phyloP scores from a whole-genome alignment of 2,113 vertebrate genomes.

The Corythornis vintsioides region DNA sequence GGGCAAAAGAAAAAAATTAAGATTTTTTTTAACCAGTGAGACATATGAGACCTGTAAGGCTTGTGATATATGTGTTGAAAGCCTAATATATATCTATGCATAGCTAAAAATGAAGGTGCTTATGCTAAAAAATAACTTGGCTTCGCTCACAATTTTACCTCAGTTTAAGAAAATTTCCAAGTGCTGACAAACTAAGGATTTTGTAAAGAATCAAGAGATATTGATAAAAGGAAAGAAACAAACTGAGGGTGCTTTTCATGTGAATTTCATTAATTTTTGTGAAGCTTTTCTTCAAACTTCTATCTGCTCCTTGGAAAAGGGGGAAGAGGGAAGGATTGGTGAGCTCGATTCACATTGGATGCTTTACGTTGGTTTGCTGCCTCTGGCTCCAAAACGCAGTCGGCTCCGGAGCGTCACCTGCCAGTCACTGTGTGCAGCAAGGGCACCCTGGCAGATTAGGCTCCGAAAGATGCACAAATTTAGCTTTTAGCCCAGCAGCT shows the following conservation, averaged over 20 bases:
- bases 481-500: not conserved
- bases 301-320: not conserved
- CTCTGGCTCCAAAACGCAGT: not conserved
- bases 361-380: not conserved
- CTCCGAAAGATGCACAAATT: rapidly evolving
- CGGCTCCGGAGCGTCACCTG: rapidly evolving
- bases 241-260: rapidly evolving
- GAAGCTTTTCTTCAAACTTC: not conserved
- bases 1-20: no score
- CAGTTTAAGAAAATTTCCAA: not conserved
- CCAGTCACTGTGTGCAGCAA: not conserved
- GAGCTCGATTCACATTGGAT: not conserved
- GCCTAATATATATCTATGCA: not conserved
- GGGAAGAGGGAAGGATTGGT: not conserved
- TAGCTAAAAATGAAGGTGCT: not conserved
- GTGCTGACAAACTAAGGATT: not conserved
- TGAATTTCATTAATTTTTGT: not conserved
- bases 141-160: not conserved
- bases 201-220: not conserved
- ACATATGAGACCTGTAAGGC: not conserved
- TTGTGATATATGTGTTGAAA: not conserved
- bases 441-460: rapidly evolving
- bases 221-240: not conserved
- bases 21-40: not conserved
- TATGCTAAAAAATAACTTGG: not conserved